Base-by-base conservation (phyloP, 2,888 invertebrate species). In the Lasioglossum lativentre region DNA sequence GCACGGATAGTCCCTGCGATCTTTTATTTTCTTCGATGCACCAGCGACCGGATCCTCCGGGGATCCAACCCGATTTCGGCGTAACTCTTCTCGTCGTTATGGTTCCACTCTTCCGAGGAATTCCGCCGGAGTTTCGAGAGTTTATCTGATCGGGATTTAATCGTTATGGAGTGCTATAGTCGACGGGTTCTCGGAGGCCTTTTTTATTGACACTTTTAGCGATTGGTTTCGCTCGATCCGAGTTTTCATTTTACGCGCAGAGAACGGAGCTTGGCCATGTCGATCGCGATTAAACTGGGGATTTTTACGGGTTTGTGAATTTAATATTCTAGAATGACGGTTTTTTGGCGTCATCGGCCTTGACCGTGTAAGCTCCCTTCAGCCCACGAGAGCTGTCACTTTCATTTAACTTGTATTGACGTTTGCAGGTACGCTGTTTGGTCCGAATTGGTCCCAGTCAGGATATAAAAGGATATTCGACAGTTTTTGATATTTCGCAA, bases 121-220 rank as follows among this genome's bases (percentile, higher is more conserved):
- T 59, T 59, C 27, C 14, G 27, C 27, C 30, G 5, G 59, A 30
- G 30, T 59, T 5, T 27, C 27, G 14, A 27, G 59, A 27, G 27
- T 27, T 27, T 59, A 59, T 59, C 59, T 59, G 59, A 59, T 59
- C 59, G 30, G 59, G 59, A 59, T 59, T 59, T 59, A 59, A 59
- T 59, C 59, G 59, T 30, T 59, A 59, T 16, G 14, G 30, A 5
- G 59, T 27, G 59, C 59, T 16, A 27, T 27, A 27, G 27, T 59
- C 27, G 59, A 12, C 27, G 27, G 6, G 14, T 14, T 2, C 16
- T 4, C 19, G 27, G 27, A 59, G 59, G 14, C 14, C 59, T 27
- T 27, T 59, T 59, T 59, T 59, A 59, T 59, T 27, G 59, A 27
- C 59, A 27, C 59, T 59, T 59, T 14, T 30, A 27, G 27, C 27